Percentiles rank a stretch among this genome's conserved stretches.
These are phyloP conservation scores for Nymphalis polychloros DNA, from an alignment of 2,888 invertebrate genomes.

Conservation along the genomic window DNA sequence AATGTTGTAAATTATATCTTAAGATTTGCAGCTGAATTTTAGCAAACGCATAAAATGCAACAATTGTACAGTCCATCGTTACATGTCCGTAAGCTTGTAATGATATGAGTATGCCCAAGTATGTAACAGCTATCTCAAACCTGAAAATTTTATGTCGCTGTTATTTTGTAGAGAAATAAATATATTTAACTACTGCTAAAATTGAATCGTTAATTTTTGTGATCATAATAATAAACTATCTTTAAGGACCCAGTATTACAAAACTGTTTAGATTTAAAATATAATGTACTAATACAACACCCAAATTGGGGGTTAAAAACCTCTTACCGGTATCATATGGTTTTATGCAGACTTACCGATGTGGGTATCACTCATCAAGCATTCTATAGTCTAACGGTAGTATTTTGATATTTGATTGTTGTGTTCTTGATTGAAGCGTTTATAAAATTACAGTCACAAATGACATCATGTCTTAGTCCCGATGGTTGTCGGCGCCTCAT, in stretches of 20 bases:
- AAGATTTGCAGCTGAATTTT: constrained; percentile 63
- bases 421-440: no score
- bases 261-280: not conserved
- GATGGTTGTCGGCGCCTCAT: no score
- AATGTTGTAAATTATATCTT: constrained; percentile 59
- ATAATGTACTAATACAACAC: no score
- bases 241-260: not conserved
- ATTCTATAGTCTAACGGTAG: no score
- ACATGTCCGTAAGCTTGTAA: constrained; percentile 64
- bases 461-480: no score
- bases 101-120: constrained; percentile 55
- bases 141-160: constrained; percentile 48
- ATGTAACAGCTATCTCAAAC: constrained; percentile 54
- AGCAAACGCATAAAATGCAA: constrained; percentile 63
- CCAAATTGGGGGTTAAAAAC: no score
- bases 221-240: no score
- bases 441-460: no score
- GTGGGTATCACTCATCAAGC: no score
- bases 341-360: no score
- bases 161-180: not conserved
- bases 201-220: not conserved
- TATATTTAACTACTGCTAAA: not conserved
- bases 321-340: no score
- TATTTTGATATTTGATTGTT: no score
- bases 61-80: constrained; percentile 69